These are phyloP conservation scores for Gastrophysa polygoni DNA, from an alignment of 2,888 invertebrate species.

Conservation along the genomic window DNA sequence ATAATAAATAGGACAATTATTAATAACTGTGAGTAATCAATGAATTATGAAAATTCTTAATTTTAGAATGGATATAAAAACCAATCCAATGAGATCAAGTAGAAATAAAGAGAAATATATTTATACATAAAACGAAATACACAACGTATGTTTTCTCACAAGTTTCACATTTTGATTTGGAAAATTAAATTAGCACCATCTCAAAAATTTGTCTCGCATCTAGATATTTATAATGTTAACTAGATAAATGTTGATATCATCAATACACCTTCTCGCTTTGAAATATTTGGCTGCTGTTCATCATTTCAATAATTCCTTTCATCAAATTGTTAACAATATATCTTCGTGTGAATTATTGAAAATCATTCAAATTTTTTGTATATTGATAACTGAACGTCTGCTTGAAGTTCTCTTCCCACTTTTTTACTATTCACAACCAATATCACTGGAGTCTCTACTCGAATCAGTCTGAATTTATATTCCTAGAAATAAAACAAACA, in stretches of 20 bases:
- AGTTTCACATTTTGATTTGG: background rate
- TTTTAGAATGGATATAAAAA: too few species aligned
- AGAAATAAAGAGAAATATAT: too few species aligned
- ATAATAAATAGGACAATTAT: background rate
- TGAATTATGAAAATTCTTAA: too few species aligned
- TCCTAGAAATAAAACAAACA: constrained; percentile 60
- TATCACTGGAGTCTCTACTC: constrained; percentile 78
- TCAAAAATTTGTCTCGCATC: background rate
- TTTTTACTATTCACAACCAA: constrained; percentile 79
- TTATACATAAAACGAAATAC: background rate
- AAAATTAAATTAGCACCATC: background rate
- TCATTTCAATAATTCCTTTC: background rate
- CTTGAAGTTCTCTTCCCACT: constrained; percentile 69
- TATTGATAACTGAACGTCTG: constrained; percentile 69
- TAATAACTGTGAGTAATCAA: background rate
- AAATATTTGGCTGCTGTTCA: background rate
- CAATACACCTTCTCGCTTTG: background rate
- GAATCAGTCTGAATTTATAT: constrained; percentile 74
- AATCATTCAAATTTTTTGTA: constrained; percentile 66
- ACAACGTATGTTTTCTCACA: background rate
- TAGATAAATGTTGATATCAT: background rate
- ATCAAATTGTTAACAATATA: background rate
- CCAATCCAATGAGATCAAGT: background rate
- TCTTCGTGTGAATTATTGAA: background rate
- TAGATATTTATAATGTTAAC: background rate